These are phyloP conservation scores for Rosalia funebris DNA, from an alignment of 2,888 invertebrate species.

Conservation along the genomic window DNA sequence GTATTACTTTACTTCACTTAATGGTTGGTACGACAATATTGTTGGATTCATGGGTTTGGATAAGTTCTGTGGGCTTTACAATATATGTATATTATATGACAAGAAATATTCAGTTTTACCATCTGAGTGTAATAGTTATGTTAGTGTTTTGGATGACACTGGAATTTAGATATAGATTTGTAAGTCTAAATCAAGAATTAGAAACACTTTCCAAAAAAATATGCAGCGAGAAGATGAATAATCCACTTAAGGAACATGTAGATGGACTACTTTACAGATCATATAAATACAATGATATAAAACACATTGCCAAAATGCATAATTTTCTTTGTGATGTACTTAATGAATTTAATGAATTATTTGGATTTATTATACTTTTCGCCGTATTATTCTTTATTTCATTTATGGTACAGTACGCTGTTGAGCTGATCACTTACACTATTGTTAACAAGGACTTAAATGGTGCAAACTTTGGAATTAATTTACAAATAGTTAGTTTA, in stretches of 20 bases:
- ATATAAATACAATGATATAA: background rate
- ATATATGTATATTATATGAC: conserved; percentile 2
- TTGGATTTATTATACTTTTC: conserved; percentile 17
- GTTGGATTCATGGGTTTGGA: conserved; percentile 2
- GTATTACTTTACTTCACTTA: background rate
- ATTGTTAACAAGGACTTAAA: conserved; percentile 3
- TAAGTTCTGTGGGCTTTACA: background rate
- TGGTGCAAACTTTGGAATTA: conserved; percentile 9
- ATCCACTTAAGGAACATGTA: background rate
- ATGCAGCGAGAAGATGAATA: background rate
- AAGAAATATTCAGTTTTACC: conserved; percentile 8
- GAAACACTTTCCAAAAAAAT: background rate
- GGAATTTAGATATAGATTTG: conserved; percentile 2
- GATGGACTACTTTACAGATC: background rate
- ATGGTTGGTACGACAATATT: background rate
- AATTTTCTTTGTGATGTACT: conserved; percentile 22
- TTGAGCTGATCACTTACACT: conserved; percentile 15
- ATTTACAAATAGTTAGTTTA: conserved; percentile 1
- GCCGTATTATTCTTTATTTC: background rate
- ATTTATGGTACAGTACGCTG: conserved; percentile 15
- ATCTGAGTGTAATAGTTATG: background rate
- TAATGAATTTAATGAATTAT: conserved; percentile 16
- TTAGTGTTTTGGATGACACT: conserved; percentile 9
- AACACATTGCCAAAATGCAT: conserved; percentile 16
- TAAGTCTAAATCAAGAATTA: background rate